Percentiles rank a stretch among this genome's conserved stretches.
These are phyloP conservation scores for Spondyliosoma cantharus DNA, from an alignment of 2,797 vertebrate species.

Conservation along the genomic window DNA sequence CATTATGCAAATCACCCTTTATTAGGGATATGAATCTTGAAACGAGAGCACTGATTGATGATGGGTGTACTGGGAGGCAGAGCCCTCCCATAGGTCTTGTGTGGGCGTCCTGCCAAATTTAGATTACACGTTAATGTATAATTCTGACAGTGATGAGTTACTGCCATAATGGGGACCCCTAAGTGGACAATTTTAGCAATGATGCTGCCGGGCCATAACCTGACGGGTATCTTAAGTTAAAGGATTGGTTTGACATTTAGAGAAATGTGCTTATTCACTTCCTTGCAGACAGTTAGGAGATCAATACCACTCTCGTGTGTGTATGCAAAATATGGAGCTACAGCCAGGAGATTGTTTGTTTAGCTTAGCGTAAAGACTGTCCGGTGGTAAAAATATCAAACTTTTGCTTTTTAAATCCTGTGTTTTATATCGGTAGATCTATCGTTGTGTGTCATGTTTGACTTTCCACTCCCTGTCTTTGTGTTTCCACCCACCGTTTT, in stretches of 20 bases:
- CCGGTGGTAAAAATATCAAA: not conserved
- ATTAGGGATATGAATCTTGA: conserved; percentile 55
- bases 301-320: not conserved
- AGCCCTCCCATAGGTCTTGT: conserved; percentile 34
- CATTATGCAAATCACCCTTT: conserved; percentile 67
- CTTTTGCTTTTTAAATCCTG: not conserved
- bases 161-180: conserved; percentile 11
- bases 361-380: not conserved
- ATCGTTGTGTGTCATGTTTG: too few species aligned
- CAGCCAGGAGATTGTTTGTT: not conserved
- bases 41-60: conserved; percentile 52
- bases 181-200: conserved; percentile 25
- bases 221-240: not conserved
- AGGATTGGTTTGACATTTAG: not conserved
- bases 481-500: too few species aligned
- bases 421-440: too few species aligned
- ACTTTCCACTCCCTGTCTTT: too few species aligned
- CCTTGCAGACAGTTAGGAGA: not conserved
- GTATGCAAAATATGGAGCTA: not conserved
- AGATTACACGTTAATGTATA: conserved; percentile 60
- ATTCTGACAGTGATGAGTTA: conserved; percentile 54
- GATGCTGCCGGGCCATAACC: conserved; percentile 5
- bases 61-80: conserved; percentile 35
- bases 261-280: not conserved
- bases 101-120: conserved; percentile 51